phyloP scores from a whole-genome alignment of 1,140 invertebrate genomes.

The Polyergus mexicanus region DNA sequence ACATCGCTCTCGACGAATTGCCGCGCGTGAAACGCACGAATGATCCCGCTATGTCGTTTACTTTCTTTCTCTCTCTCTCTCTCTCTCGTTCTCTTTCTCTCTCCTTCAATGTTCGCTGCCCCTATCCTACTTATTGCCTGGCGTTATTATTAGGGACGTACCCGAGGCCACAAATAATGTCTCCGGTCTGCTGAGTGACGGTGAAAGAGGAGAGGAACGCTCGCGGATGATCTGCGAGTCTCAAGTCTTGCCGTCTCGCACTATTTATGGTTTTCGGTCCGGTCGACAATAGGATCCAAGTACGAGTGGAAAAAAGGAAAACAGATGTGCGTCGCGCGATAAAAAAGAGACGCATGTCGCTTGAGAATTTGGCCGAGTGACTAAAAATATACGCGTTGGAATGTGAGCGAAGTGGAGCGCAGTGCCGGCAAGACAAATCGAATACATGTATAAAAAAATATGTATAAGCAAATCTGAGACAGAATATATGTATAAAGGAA shows the following conservation, averaged over 20 bases:
- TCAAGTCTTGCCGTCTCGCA: slow-evolving; percentile 44
- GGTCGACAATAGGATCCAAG: slow-evolving; percentile 35
- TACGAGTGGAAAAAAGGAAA: not conserved
- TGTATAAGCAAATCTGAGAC: not conserved
- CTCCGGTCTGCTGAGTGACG: slow-evolving; percentile 62
- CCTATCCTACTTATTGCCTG: slow-evolving; percentile 36
- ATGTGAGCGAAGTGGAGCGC: not conserved
- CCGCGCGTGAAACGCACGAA: slow-evolving; percentile 42
- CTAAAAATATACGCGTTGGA: slow-evolving; percentile 25
- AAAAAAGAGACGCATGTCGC: slow-evolving; percentile 2
- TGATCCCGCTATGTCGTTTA: slow-evolving; percentile 10
- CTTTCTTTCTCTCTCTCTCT: slow-evolving; percentile 12
- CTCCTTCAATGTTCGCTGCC: not conserved
- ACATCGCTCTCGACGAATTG: slow-evolving; percentile 35
- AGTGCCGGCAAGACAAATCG: not conserved
- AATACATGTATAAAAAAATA: not conserved
- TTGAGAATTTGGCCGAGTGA: not conserved
- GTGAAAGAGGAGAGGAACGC: slow-evolving; percentile 47
- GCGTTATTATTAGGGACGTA: slow-evolving; percentile 74
- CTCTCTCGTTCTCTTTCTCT: not conserved
- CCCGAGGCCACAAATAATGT: slow-evolving; percentile 73
- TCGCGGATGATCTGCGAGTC: slow-evolving; percentile 71
- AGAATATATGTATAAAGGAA: not conserved
- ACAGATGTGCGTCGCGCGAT: not conserved
- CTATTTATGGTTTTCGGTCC: slow-evolving; percentile 62